Conservation (phyloP, 2,888 invertebrate species). For the Spodoptera exigua region DNA sequence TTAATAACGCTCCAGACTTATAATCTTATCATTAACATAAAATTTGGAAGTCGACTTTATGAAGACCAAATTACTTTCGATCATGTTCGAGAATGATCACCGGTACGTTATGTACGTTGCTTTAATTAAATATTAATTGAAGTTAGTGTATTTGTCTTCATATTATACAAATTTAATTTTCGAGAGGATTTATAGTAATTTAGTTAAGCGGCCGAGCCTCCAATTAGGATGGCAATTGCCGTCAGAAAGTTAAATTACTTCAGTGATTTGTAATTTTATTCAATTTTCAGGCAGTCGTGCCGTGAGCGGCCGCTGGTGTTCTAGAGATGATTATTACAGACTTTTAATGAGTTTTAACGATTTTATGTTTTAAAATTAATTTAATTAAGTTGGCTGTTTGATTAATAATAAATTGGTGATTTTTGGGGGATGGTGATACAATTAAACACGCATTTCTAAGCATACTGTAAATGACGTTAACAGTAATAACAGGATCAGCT, state of each 20-base stretch:
- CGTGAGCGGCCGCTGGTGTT: conserved; percentile 5
- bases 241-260: conserved; percentile 53
- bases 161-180: conserved; percentile 33
- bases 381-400: conserved; percentile 19
- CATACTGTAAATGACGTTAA: too few species aligned
- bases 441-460: too few species aligned
- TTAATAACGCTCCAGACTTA: neutral
- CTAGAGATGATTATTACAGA: conserved; percentile 21
- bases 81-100: conserved; percentile 29
- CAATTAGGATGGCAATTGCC: conserved; percentile 51
- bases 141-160: conserved; percentile 40
- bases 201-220: conserved; percentile 37
- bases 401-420: neutral
- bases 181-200: conserved; percentile 36
- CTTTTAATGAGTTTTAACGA: conserved; percentile 43
- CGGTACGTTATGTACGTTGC: conserved; percentile 22
- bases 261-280: conserved; percentile 46
- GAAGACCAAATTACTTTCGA: conserved; percentile 31
- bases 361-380: conserved; percentile 35
- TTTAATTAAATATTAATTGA: conserved; percentile 51
- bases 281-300: conserved; percentile 27
- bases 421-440: too few species aligned
- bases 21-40: conserved; percentile 32
- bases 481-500: too few species aligned
- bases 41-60: conserved; percentile 15